Conservation (phyloP, 2,113 vertebrate genomes). For the Polyodon spathula region DNA sequence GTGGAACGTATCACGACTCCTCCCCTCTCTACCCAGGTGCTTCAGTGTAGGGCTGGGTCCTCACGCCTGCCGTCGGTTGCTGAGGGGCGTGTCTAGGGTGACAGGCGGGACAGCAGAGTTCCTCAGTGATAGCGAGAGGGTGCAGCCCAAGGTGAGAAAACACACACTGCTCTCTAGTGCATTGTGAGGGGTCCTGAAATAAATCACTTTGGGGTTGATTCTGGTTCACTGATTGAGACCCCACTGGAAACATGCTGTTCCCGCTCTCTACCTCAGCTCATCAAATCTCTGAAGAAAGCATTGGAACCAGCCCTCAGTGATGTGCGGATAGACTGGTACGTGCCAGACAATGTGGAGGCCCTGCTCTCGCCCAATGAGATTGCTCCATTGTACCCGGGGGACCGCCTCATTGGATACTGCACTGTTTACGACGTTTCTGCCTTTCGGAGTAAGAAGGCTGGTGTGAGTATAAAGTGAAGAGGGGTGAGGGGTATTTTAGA, state of each 20-base stretch:
- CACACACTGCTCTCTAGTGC: constrained; percentile 28
- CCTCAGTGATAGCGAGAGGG: constrained; percentile 66
- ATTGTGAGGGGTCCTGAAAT: neutral
- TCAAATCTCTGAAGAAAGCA: constrained; percentile 86
- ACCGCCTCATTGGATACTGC: constrained; percentile 81
- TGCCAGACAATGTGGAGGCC: constrained; percentile 87
- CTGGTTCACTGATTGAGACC: neutral
- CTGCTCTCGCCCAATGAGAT: constrained; percentile 88
- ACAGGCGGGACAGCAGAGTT: constrained; percentile 74
- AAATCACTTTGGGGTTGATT: neutral
- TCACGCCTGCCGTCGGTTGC: constrained; percentile 58
- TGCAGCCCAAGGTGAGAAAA: constrained; percentile 79
- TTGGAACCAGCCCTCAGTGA: constrained; percentile 88
- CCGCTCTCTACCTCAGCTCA: constrained; percentile 54
- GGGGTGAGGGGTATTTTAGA: too few species aligned
- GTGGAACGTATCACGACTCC: neutral
- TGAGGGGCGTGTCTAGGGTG: constrained; percentile 70
- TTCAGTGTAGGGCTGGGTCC: constrained; percentile 77
- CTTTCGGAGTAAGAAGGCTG: constrained; percentile 53
- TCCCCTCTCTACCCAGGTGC: constrained; percentile 46
- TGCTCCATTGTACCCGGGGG: constrained; percentile 80
- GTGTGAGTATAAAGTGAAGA: constrained; percentile 34
- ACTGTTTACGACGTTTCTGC: constrained; percentile 73
- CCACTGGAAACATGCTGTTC: neutral
- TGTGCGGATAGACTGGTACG: constrained; percentile 91